A percentile compares a stretch with the other conserved stretches of the same genome.
Evolutionary conservation across 92 coral and sea anemone genomes (phyloP).

Genomic region (Metridium senile): DNA sequence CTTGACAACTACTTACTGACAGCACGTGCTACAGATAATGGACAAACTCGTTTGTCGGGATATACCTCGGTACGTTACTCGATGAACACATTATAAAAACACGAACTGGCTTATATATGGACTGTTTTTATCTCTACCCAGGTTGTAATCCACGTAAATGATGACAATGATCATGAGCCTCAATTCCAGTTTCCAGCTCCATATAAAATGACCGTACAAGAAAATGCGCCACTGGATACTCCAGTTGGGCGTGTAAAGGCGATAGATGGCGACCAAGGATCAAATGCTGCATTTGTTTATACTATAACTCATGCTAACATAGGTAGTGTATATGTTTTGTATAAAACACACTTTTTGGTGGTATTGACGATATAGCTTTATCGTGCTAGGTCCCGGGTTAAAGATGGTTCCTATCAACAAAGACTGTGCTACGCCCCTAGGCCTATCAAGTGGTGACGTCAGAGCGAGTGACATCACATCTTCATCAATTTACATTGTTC

Average conservation of each 20-base stretch:
- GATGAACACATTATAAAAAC: neutral
- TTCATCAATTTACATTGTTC: slow-evolving; percentile 58
- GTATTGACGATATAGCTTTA: no score
- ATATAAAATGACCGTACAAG: slow-evolving; percentile 79
- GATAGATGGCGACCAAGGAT: slow-evolving; percentile 70
- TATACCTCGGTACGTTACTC: slow-evolving; percentile 77
- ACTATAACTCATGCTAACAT: slow-evolving; percentile 85
- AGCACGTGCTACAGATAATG: slow-evolving; percentile 75
- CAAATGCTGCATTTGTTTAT: slow-evolving; percentile 78
- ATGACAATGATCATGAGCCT: slow-evolving; percentile 84
- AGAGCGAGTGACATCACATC: slow-evolving; percentile 77
- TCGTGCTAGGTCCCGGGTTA: slow-evolving; percentile 71
- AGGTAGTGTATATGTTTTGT: slow-evolving; percentile 64
- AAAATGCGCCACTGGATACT: slow-evolving; percentile 73
- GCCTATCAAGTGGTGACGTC: slow-evolving; percentile 72
- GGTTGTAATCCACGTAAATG: slow-evolving; percentile 83
- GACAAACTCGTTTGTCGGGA: slow-evolving; percentile 73
- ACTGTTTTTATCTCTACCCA: slow-evolving; percentile 17
- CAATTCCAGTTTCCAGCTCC: slow-evolving; percentile 94
- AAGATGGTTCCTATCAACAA: slow-evolving; percentile 74
- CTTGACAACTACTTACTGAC: slow-evolving; percentile 73
- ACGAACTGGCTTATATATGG: no score
- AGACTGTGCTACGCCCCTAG: slow-evolving; percentile 83
- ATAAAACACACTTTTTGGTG: no score
- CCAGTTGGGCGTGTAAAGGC: slow-evolving; percentile 77